phyloP scores from a whole-genome alignment of 2,113 vertebrate species.

The Microcebus murinus region DNA sequence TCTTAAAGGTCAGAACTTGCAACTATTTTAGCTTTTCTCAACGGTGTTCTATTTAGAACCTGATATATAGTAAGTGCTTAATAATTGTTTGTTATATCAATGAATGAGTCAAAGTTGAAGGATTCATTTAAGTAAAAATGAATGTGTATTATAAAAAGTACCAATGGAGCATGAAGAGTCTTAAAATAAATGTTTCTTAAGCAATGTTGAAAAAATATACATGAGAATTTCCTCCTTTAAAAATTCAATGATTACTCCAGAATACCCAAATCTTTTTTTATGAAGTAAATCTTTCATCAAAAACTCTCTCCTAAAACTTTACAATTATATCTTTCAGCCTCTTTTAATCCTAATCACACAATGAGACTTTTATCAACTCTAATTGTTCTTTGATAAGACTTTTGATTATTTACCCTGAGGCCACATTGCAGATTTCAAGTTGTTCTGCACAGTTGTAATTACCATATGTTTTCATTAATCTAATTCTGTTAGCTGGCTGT shows the following conservation, averaged over 20 bases:
- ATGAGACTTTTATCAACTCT: conserved; percentile 83
- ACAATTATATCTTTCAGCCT: conserved; percentile 56
- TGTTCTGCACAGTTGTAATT: conserved; percentile 86
- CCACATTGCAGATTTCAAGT: conserved; percentile 82
- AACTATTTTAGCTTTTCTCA: background rate
- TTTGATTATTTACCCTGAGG: conserved; percentile 84
- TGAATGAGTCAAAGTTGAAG: background rate
- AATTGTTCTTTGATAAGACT: conserved; percentile 85
- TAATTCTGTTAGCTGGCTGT: conserved; percentile 84
- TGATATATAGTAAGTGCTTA: background rate
- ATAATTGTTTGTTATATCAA: conserved; percentile 12
- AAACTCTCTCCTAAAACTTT: conserved; percentile 70
- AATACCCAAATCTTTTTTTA: background rate
- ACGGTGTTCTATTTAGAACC: background rate
- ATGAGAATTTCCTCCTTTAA: conserved; percentile 71
- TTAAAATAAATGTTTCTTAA: conserved; percentile 5
- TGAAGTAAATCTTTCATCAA: conserved; percentile 79
- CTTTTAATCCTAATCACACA: conserved; percentile 75
- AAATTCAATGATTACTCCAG: conserved; percentile 51
- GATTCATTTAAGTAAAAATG: conserved; percentile 25
- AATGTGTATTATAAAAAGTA: background rate
- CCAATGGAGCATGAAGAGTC: background rate
- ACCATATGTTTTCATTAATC: conserved; percentile 88
- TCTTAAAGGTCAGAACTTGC: background rate
- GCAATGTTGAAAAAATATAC: conserved; percentile 1